These are phyloP conservation scores for Drosophila nigrodunni DNA, from an alignment of 1,140 invertebrate genomes.

Conservation along the genomic window DNA sequence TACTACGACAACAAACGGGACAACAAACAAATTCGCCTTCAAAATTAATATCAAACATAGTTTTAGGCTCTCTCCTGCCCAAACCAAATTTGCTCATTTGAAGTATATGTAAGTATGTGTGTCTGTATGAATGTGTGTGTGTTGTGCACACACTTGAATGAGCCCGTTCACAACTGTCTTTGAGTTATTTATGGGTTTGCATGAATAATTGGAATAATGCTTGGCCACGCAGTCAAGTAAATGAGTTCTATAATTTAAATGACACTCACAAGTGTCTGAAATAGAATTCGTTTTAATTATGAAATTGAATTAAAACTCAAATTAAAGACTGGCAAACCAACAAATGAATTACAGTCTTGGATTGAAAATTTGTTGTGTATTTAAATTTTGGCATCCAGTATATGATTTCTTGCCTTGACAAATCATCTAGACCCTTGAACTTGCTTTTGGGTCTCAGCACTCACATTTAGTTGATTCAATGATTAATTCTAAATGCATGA, in stretches of 20 bases:
- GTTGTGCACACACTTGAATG: slow-evolving; percentile 72
- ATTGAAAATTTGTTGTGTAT: not conserved
- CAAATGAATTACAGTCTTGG: too few relatives aligned
- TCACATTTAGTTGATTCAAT: not conserved
- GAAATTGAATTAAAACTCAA: not conserved
- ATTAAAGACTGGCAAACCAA: too few relatives aligned
- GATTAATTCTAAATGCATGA: not conserved
- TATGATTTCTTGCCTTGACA: not conserved
- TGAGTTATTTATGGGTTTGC: slow-evolving; percentile 65
- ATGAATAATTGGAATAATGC: slow-evolving; percentile 21
- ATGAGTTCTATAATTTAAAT: not conserved
- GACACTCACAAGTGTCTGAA: not conserved
- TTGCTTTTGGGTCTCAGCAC: not conserved
- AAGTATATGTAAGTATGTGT: not conserved
- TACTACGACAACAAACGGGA: not conserved
- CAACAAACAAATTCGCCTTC: slow-evolving; percentile 44
- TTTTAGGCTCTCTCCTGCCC: slow-evolving; percentile 40
- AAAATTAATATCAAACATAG: slow-evolving; percentile 76
- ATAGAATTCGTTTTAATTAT: slow-evolving; percentile 2
- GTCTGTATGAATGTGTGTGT: not conserved
- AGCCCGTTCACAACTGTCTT: slow-evolving; percentile 48
- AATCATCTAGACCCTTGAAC: not conserved
- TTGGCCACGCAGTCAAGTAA: not conserved
- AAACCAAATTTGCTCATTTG: not conserved
- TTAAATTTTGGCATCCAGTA: not conserved